Base-by-base conservation (phyloP, 2,888 invertebrate genomes). In the Drosophila nr. fundita region DNA sequence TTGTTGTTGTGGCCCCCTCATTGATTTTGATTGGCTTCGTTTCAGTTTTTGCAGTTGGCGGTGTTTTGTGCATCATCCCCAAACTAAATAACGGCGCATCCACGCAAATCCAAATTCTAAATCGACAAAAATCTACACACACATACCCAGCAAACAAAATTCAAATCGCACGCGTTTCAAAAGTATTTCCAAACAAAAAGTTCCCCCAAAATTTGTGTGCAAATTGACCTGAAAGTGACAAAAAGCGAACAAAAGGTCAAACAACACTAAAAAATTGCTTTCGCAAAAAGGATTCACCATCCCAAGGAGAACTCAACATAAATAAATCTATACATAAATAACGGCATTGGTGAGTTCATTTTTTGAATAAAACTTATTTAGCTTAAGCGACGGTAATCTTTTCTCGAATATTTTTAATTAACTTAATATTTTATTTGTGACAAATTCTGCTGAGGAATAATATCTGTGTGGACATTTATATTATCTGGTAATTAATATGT, bases 21-120 rank as follows among this genome's bases (percentile, higher is more conserved):
- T 80, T 78, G 77, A 80, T 78, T 78, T 72, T 55, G 72, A 71
- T 65, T 76, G 76, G 62, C 62, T 67, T 71, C 62, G 61, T 72
- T 72, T 64, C 77, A 80, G 72, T 59, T 64, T 63, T 74, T 54
- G 73, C 73, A 68, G 62, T 74, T 65, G 78, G 68, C 81, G 67
- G 80, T 85, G 85, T 82, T 79, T 65, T 62, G 78, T 78, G 75
- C 76, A 78, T 66, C 67, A 78, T 66, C 67, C 64, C 69, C 48
- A 65, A 64, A 72, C 42, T 42, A 70, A 62, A 52, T 67, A 62
- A 54, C 52, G 64, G 63, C 68, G 63, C 32, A 67, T 67, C 60
- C 58, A 65, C 68, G 66, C 32, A 66, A 76, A 65, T 64, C 84
- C 34, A 82, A 79, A 79, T 77, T 77, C 64, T 2, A 72, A 81